A percentile compares a stretch with the other conserved stretches of the same genome.
phyloP scores from a whole-genome alignment of 2,113 vertebrate species.

The Solea solea region DNA sequence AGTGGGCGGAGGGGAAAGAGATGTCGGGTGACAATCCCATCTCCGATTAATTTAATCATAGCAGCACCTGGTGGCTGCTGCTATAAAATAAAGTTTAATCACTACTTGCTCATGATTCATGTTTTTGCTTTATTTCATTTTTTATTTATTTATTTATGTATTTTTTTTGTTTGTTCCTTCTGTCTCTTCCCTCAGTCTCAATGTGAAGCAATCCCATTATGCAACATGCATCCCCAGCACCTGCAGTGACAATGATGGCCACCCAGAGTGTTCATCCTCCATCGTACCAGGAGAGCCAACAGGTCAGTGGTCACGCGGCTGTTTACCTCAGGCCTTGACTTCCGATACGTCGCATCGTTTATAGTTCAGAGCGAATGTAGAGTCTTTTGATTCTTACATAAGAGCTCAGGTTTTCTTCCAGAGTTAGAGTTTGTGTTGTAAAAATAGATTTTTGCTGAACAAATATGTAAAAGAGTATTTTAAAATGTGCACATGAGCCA shows the following conservation, averaged over 20 bases:
- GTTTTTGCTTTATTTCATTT: not conserved
- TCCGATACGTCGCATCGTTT: not conserved
- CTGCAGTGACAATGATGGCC: slow-evolving; percentile 99
- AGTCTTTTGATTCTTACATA: not conserved
- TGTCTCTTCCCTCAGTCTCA: slow-evolving; percentile 81
- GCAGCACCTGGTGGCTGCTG: slow-evolving; percentile 73
- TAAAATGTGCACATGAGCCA: too few relatives aligned
- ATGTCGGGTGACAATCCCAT: slow-evolving; percentile 16
- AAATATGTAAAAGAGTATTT: too few relatives aligned
- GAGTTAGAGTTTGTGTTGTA: too few relatives aligned
- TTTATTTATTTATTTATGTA: not conserved
- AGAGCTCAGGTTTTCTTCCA: not conserved
- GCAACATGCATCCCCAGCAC: slow-evolving; percentile 99
- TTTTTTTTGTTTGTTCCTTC: not conserved
- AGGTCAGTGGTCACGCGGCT: slow-evolving; percentile 83
- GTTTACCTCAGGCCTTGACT: not conserved
- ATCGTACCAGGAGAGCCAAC: slow-evolving; percentile 97
- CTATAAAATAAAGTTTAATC: slow-evolving; percentile 40
- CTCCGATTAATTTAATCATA: slow-evolving; percentile 58
- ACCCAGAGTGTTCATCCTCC: slow-evolving; percentile 98
- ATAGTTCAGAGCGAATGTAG: not conserved
- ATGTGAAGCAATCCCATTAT: slow-evolving; percentile 99
- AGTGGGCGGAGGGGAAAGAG: not conserved
- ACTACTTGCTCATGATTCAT: slow-evolving; percentile 4
- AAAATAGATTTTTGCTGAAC: too few relatives aligned